Conservation (phyloP, 2,797 vertebrate species). For the Neosilurus hyrtlii region DNA sequence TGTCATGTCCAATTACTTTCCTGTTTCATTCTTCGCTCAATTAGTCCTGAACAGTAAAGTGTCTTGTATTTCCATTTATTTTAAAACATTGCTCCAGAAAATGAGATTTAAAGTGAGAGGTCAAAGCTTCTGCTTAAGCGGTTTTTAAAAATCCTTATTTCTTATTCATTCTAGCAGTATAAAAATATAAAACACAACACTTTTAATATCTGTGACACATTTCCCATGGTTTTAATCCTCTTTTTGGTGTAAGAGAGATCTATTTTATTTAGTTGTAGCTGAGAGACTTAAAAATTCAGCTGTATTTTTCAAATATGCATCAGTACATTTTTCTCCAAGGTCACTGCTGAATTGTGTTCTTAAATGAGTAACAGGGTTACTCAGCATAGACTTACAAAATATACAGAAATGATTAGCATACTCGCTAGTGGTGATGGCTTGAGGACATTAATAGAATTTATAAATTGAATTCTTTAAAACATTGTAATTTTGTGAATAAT, state of each 20-base stretch:
- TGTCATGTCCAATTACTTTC: neutral
- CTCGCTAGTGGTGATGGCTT: no score
- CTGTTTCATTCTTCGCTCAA: neutral
- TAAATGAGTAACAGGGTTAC: neutral
- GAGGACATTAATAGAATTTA: no score
- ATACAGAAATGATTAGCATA: neutral
- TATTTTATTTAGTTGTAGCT: neutral
- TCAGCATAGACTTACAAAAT: neutral
- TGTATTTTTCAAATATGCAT: neutral
- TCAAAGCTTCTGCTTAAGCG: neutral
- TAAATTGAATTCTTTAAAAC: no score
- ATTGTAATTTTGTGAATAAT: no score
- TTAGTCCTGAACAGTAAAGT: neutral
- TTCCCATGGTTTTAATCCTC: neutral
- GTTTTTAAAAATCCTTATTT: no score
- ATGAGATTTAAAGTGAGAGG: neutral
- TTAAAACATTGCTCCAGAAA: neutral
- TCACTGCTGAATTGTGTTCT: neutral
- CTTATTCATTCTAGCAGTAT: neutral
- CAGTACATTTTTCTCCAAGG: neutral
- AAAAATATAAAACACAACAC: no score
- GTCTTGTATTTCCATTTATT: neutral
- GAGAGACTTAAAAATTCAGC: neutral
- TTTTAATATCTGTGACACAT: neutral
- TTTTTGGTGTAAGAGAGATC: neutral